Evolutionary conservation across 2,113 vertebrate genomes (phyloP), one percentile per base, ranked within the genome.

Genomic region (Nansenia antarctica): DNA sequence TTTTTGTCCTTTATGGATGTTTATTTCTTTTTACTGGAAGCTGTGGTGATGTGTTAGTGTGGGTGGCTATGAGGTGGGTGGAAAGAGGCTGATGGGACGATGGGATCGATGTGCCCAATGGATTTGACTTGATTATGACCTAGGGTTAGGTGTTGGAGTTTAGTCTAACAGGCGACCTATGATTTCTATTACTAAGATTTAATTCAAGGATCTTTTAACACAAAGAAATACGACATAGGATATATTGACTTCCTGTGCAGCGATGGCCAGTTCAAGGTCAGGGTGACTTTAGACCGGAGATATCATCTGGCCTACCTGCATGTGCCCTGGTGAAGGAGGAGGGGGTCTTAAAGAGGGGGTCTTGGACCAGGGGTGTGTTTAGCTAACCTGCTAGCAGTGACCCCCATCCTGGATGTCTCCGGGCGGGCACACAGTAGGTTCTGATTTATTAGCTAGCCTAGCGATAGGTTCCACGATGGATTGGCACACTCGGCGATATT

Each of bases 371-470:
- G 62, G 72, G 67, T 70, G 60, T 61, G 68, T 78, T 78, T 79
- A 52, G 68, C 26, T 67, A 64, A 72, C 62, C 61, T 59, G 31
- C n/a, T 26, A 54, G 30, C 26, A 11, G 52, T 82, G 77, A 74
- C 77, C 77, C 68, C 68, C 64, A 37, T 60, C 22, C n/a, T 1
- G 58, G 66, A 9, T 67, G 53, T 71, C 72, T 77, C 24, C 54
- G 76, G 66, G 79, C 64, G 14, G 42, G 66, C 65, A 72, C 76
- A 76, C 53, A 0, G 22, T 45, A 27, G 69, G 14, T 24, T 77
- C 76, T 74, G 77, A 82, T 85, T 83, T 79, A 82, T 83, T 72
- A 65, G 37, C 31, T 62, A 70, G 74, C 80, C 57, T 77, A 59
- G 52, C 1, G 14, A 75, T 67, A 73, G 67, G 54, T 73, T 45